These are phyloP conservation scores for Nephotettix cincticeps DNA, from an alignment of 1,140 invertebrate genomes.

Conservation along the genomic window DNA sequence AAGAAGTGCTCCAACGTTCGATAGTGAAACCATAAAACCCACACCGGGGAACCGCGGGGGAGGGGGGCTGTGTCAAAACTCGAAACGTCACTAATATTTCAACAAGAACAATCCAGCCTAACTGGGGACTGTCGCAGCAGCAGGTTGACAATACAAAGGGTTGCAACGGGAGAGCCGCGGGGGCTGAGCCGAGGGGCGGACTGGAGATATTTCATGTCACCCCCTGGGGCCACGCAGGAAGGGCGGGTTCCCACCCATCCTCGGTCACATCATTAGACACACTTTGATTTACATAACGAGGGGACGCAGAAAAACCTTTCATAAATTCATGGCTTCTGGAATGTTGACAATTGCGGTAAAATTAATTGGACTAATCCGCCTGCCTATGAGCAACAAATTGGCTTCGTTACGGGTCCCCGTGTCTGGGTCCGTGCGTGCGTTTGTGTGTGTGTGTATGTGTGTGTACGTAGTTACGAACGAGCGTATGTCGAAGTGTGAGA, in stretches of 20 bases:
- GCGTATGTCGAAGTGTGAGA: no score
- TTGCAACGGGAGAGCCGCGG: not conserved
- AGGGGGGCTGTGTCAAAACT: conserved; percentile 4
- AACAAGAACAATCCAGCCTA: conserved; percentile 12
- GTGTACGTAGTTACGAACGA: no score
- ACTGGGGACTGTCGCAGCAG: not conserved
- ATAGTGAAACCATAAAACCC: not conserved
- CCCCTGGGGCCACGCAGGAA: not conserved
- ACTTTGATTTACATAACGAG: conserved; percentile 19
- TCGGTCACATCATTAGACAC: conserved; percentile 17
- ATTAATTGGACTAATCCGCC: conserved; percentile 20
- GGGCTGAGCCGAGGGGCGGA: not conserved
- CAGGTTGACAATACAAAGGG: conserved; percentile 14
- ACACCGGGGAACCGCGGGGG: not conserved
- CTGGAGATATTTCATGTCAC: conserved; percentile 4
- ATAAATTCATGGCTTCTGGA: conserved; percentile 19
- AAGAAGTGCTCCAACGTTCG: no score
- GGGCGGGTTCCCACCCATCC: not conserved
- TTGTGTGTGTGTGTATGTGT: no score
- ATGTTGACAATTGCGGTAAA: conserved; percentile 21
- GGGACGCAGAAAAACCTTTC: not conserved
- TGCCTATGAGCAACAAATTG: conserved; percentile 11
- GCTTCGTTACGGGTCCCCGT: not conserved
- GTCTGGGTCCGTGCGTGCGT: not conserved
- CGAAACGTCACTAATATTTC: conserved; percentile 17